phyloP scores from a whole-genome alignment of 1,140 invertebrate genomes.

The Brachionus asplanchnoidis region DNA sequence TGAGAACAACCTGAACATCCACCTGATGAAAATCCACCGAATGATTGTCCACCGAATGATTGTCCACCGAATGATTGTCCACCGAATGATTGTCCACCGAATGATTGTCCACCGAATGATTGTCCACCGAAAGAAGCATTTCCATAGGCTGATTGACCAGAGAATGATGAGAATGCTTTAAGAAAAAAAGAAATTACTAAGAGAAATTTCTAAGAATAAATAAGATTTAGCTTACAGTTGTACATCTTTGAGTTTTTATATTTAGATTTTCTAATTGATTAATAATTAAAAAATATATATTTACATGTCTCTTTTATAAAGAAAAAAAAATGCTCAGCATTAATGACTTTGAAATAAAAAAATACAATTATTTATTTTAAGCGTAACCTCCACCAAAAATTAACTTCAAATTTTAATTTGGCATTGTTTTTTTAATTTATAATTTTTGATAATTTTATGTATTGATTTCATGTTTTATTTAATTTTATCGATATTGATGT shows the following conservation, averaged over 20 bases:
- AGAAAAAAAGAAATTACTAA: not conserved
- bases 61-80: not conserved
- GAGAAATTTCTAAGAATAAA: not conserved
- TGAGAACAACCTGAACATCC: no score
- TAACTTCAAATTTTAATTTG: not conserved
- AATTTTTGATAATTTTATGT: not conserved
- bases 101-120: no score
- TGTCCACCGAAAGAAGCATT: not conserved
- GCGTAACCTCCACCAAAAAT: not conserved
- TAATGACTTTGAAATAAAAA: not conserved
- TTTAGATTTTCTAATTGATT: not conserved
- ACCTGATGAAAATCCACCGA: no score
- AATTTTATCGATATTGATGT: not conserved
- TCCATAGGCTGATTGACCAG: not conserved
- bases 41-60: not conserved
- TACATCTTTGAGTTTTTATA: not conserved
- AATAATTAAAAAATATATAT: not conserved
- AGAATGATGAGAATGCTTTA: not conserved
- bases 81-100: no score
- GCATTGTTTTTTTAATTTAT: not conserved
- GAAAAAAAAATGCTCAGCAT: not conserved
- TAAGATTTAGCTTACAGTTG: not conserved
- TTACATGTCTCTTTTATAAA: not conserved
- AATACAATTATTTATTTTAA: not conserved
- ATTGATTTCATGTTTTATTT: not conserved